Percentiles rank a stretch among this genome's conserved stretches.
Conservation (phyloP, 2,113 vertebrate genomes). For the Bambusicola thoracicus region DNA sequence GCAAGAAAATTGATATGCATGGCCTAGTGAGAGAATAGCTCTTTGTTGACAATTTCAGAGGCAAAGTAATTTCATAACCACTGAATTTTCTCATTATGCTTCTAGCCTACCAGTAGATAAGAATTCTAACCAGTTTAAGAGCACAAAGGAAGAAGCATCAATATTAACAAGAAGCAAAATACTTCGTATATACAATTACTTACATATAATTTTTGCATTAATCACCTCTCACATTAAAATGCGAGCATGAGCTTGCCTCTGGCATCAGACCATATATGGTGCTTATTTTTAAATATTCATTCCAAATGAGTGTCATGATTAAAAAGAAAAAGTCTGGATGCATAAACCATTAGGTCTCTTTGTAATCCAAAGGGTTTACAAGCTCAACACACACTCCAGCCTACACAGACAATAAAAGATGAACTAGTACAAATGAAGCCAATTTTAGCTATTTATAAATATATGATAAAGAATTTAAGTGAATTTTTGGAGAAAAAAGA, state of each 20-base stretch:
- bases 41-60: background rate
- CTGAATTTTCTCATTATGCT: background rate
- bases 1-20: background rate
- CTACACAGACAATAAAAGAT: background rate
- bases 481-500: background rate
- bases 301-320: background rate
- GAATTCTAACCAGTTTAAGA: background rate
- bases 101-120: background rate
- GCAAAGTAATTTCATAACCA: constrained; percentile 1
- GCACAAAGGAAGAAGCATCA: background rate
- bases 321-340: background rate
- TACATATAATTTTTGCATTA: background rate
- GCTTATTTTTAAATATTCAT: constrained; percentile 1
- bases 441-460: background rate
- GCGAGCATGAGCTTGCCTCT: background rate
- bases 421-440: background rate
- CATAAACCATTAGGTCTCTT: background rate
- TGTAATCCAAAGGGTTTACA: background rate
- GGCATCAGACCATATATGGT: background rate
- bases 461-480: rapidly evolving
- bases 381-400: background rate
- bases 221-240: background rate
- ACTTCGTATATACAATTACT: background rate
- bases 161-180: background rate
- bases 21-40: background rate